phyloP scores from a whole-genome alignment of 2,797 vertebrate genomes.

The Poliocrania exsul region DNA sequence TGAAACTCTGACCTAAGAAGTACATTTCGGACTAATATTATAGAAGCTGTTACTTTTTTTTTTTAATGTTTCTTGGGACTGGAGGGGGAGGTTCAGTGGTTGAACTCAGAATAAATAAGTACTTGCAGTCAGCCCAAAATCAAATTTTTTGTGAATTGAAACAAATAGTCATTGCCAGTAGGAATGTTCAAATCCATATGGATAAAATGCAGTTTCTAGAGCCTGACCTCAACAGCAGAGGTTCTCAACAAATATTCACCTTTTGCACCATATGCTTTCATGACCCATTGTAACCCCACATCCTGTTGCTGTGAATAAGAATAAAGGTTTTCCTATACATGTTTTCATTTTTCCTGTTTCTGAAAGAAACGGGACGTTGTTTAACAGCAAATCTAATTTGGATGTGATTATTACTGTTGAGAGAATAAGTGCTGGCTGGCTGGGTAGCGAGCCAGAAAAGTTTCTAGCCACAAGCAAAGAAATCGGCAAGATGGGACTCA shows the following conservation, averaged over 20 bases:
- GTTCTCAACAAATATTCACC: conserved; percentile 23
- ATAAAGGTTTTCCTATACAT: conserved; percentile 43
- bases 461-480: conserved; percentile 17
- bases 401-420: conserved; percentile 65
- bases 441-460: conserved; percentile 22
- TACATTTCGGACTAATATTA: neutral
- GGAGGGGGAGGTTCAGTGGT: neutral
- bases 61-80: neutral
- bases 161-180: neutral
- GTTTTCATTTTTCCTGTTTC: conserved; percentile 50
- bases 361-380: conserved; percentile 28
- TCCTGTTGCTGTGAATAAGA: conserved; percentile 28
- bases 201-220: neutral
- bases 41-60: neutral
- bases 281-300: neutral
- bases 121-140: neutral
- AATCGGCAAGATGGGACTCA: neutral
- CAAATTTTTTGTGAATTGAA: conserved; percentile 14
- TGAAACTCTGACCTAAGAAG: neutral
- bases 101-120: conserved; percentile 24
- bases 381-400: conserved; percentile 58
- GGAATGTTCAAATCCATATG: neutral
- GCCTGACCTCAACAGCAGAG: neutral
- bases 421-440: conserved; percentile 48
- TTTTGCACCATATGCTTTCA: conserved; percentile 17